Base-by-base conservation (phyloP, 35 echinoderm and acorn worm genomes). In the Heliocidaris tuberculata region DNA sequence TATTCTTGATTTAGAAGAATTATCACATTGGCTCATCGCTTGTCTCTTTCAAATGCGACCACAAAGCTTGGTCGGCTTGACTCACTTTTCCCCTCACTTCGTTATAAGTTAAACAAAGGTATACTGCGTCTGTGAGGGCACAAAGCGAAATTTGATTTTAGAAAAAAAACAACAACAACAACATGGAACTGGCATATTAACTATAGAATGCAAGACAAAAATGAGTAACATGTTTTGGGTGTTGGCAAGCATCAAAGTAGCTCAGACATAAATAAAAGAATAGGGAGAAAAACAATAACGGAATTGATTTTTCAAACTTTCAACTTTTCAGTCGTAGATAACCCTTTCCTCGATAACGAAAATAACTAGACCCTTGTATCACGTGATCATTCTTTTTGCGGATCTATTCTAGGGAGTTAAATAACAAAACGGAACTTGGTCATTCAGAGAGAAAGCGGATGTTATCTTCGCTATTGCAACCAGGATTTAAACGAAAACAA, bases 1-100 rank as follows among this genome's bases (percentile, higher is more conserved):
- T 89, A 89, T 48, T 78, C 87, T 32, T 47, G 87, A 89, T 47
- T 31, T 48, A 89, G 87, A 89, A 47, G 87, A 89, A 16, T 89
- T 89, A 89, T 89, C 87, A 17, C 87, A 48, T 48, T 48, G 47
- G 87, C 87, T 48, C 47, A 89, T 89, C 87, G 47, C 30, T 24
- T 89, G 87, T 89, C 87, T 89, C 65, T 78, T 78, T 78, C 65
- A 78, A 78, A 21, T 78, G 27, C 21, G 5, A 78, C 65, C 65
- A 78, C 65, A 78, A 78, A 78, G 19, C 65, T 78, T 78, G 65
- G 65, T 19, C 27, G 65, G 7, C 65, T 78, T 78, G 65, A 78
- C 65, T 78, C 65, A 78, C 65, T 78, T 78, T 78, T 24, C 65
- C 27, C 65, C 27, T 24, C 8, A 7, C 65, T 78, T 78, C 21